Base-by-base conservation (phyloP, 2,888 invertebrate species). In the Liposcelis brunnea region DNA sequence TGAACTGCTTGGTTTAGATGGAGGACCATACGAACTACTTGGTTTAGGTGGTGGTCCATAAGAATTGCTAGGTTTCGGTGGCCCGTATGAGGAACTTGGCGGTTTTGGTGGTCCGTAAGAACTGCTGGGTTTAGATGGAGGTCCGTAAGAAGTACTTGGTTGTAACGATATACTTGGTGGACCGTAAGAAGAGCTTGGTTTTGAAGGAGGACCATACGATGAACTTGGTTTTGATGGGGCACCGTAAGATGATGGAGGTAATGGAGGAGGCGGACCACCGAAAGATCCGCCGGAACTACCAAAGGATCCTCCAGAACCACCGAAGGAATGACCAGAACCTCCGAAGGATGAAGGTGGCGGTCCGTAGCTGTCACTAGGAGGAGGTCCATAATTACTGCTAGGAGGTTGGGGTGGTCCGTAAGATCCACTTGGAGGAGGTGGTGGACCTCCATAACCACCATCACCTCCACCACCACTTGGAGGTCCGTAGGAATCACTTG, bases 21-120 rank as follows among this genome's bases (percentile, higher is more conserved):
- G 36, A 48, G 53, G 62, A 62, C 1, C 62, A 64, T 8, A 10
- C 35, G 49, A 36, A 36, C 15, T 15, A 12, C 37, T 19, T 15
- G 12, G 7, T n/a, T n/a, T n/a, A n/a, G n/a, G n/a, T 31, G 38
- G 40, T 2, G 43, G 5, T 26, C 26, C 26, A 8, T 6, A 26
- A 8, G 26, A 26, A 59, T n/a, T n/a, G n/a, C n/a, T n/a, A 0
- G 66, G 56, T 52, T 65, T 66, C 0, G 71, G 71, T 1, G 67
- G 63, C 1, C 69, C 70, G 53, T 70, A 71, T 2, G 57, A 46
- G 2, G 58, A 54, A 0, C 61, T 60, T 19, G 61, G 50, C n/a
- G 32, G 32, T 32, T 32, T 32, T 32, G 32, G 32, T 15, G 37
- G 37, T 15, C 37, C 14, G 16, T 36, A 36, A 36, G 37, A 36